A percentile compares a stretch with the other conserved stretches of the same genome.
Evolutionary conservation across 2,888 invertebrate species (phyloP).

Genomic region (Hyalella azteca): DNA sequence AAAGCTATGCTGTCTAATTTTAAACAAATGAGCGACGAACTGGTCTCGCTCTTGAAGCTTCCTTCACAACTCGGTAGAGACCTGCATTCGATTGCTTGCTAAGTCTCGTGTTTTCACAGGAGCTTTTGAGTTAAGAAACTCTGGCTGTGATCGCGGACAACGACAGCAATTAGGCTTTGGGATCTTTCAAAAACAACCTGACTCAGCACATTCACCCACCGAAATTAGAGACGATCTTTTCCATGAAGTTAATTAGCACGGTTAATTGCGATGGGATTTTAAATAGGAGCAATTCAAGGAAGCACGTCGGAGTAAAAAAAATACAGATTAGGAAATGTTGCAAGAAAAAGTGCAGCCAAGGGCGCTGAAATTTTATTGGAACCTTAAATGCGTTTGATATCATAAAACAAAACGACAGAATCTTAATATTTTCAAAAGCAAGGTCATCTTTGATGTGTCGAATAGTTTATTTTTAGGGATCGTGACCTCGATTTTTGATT

Average conservation of each 20-base stretch:
- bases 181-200: constrained; percentile 30
- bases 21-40: too few relatives aligned
- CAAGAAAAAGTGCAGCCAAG: too few relatives aligned
- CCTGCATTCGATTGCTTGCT: constrained; percentile 22
- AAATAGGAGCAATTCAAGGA: constrained; percentile 7
- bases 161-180: constrained; percentile 22
- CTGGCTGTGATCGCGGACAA: constrained; percentile 29
- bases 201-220: constrained; percentile 3
- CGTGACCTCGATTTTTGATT: too few relatives aligned
- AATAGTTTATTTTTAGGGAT: too few relatives aligned
- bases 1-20: too few relatives aligned
- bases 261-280: constrained; percentile 2
- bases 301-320: not conserved
- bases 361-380: too few relatives aligned
- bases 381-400: too few relatives aligned
- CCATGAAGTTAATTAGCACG: constrained; percentile 25
- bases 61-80: too few relatives aligned
- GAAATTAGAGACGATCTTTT: constrained; percentile 34
- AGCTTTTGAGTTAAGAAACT: constrained; percentile 27
- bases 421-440: too few relatives aligned
- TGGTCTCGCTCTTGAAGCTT: too few relatives aligned
- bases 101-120: not conserved
- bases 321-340: not conserved
- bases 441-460: too few relatives aligned
- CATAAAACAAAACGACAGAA: too few relatives aligned